These are phyloP conservation scores for Cephus runcator DNA, from an alignment of 2,888 invertebrate genomes.

Conservation along the genomic window DNA sequence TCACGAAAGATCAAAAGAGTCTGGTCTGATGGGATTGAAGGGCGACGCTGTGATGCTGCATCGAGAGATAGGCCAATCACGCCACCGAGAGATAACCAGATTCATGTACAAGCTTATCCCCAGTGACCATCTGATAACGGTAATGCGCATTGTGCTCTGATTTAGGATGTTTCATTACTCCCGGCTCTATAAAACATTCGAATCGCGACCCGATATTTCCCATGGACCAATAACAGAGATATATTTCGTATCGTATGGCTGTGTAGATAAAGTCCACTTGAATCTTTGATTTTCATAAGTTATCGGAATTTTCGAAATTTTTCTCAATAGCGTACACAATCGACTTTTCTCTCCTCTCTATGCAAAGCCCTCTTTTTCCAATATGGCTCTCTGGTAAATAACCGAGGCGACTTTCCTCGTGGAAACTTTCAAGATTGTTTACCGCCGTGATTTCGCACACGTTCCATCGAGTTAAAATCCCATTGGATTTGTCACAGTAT, in stretches of 20 bases:
- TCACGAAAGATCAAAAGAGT: constrained; percentile 62
- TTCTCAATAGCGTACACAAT: neutral
- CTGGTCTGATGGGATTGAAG: neutral
- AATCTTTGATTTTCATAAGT: neutral
- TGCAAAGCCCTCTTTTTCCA: neutral
- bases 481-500: neutral
- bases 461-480: neutral
- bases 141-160: constrained; percentile 13
- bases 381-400: neutral
- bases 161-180: constrained; percentile 3
- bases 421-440: neutral
- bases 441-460: neutral
- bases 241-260: too few relatives aligned
- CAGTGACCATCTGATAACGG: neutral
- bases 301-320: neutral
- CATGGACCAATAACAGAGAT: neutral
- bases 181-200: neutral
- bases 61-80: constrained; percentile 41
- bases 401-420: neutral
- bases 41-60: neutral
- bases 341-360: neutral
- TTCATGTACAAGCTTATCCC: constrained; percentile 21
- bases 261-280: neutral
- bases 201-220: neutral
- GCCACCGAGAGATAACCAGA: constrained; percentile 47